phyloP scores from a whole-genome alignment of 2,797 vertebrate genomes.

The Clarias platycephalus region DNA sequence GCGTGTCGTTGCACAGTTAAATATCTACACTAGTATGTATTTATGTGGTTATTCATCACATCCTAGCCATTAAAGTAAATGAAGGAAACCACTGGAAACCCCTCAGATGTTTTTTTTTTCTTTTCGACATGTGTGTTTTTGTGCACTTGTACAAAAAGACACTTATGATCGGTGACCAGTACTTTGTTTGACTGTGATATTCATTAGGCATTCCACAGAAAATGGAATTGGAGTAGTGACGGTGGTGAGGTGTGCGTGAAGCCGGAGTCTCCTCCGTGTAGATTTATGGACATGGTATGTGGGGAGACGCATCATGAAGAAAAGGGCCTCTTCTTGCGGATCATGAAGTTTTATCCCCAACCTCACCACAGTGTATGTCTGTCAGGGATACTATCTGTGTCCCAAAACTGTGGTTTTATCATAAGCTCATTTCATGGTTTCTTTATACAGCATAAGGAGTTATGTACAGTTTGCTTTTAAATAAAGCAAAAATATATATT shows the following conservation, averaged over 20 bases:
- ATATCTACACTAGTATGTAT: slow-evolving; percentile 21
- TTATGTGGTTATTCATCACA: slow-evolving; percentile 39
- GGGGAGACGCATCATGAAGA: slow-evolving; percentile 38
- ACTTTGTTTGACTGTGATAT: slow-evolving; percentile 35
- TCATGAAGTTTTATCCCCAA: slow-evolving; percentile 37
- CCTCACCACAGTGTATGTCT: slow-evolving; percentile 28
- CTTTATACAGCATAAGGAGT: slow-evolving; percentile 12
- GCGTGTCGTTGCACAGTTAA: slow-evolving; percentile 35
- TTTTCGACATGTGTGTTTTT: slow-evolving; percentile 39
- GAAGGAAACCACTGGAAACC: slow-evolving; percentile 27
- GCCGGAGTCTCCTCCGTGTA: slow-evolving; percentile 2
- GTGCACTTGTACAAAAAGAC: background rate
- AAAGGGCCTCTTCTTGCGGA: slow-evolving; percentile 38
- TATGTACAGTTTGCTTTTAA: background rate
- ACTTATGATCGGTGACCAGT: background rate
- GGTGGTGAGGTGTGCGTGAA: slow-evolving; percentile 39
- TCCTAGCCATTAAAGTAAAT: slow-evolving; percentile 24
- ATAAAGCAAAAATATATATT: background rate
- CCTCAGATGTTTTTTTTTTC: slow-evolving; percentile 37
- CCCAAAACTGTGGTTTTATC: slow-evolving; percentile 39
- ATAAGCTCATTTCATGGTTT: slow-evolving; percentile 19
- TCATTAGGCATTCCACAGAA: slow-evolving; percentile 56
- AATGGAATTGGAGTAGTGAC: slow-evolving; percentile 62
- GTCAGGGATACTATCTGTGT: slow-evolving; percentile 34
- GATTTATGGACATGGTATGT: slow-evolving; percentile 41